Evolutionary conservation across 2,113 vertebrate genomes (phyloP).

Genomic region (Otolemur garnettii): DNA sequence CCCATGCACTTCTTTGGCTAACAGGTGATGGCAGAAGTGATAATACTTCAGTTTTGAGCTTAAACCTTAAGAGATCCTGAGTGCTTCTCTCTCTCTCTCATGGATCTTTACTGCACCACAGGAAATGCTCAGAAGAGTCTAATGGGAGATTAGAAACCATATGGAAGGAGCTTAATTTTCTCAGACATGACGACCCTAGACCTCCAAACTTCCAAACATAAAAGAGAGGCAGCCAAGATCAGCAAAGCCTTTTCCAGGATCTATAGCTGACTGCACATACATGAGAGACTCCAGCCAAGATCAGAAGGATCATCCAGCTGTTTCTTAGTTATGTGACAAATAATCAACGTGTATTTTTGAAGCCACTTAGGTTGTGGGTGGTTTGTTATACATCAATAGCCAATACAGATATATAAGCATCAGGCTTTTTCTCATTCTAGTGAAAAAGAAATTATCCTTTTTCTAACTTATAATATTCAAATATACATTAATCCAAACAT

Average conservation of each 20-base stretch:
- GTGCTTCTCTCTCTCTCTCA: not conserved
- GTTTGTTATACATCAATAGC: not conserved
- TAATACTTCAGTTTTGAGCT: not conserved
- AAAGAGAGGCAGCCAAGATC: constrained; percentile 1
- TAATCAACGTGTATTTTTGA: not conserved
- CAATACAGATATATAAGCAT: not conserved
- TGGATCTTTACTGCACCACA: not conserved
- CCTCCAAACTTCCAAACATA: not conserved
- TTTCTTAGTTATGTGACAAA: not conserved
- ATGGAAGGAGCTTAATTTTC: not conserved
- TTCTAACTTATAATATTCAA: constrained; percentile 27
- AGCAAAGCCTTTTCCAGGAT: not conserved
- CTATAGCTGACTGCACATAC: not conserved
- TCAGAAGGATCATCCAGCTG: not conserved
- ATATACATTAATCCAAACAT: not conserved
- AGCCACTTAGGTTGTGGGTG: not conserved
- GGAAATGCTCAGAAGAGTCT: not conserved
- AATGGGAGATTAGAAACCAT: not conserved
- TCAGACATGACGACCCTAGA: not conserved
- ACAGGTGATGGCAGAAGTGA: not conserved
- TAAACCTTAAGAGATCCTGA: not conserved
- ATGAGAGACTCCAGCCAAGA: not conserved
- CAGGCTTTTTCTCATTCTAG: not conserved
- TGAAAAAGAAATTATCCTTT: not conserved
- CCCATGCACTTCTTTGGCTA: not conserved